Percentiles rank a stretch among this genome's conserved stretches.
phyloP scores from a whole-genome alignment of 2,888 invertebrate species.

The Netelia virgata region DNA sequence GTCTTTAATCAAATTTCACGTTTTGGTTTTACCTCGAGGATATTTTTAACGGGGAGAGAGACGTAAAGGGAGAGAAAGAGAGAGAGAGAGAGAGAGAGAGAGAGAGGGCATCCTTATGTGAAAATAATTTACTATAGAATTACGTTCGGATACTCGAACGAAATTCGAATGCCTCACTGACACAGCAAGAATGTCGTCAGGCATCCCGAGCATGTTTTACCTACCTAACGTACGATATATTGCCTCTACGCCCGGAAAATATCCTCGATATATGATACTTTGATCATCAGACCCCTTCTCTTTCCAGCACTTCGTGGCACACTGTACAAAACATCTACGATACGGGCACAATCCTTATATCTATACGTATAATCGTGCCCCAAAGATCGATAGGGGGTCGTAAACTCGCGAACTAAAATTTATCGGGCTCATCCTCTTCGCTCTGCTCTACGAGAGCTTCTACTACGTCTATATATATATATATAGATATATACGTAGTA shows the following conservation, averaged over 20 bases:
- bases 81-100: too few relatives aligned
- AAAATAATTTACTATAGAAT: too few relatives aligned
- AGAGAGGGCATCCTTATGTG: too few relatives aligned
- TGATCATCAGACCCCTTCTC: conserved; percentile 29
- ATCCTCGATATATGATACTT: conserved; percentile 30
- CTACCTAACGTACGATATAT: conserved; percentile 34
- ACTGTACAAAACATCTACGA: conserved; percentile 22
- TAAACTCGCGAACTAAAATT: conserved; percentile 68
- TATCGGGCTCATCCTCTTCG: conserved; percentile 66
- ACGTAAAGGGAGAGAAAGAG: too few relatives aligned
- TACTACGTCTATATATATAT: conserved; percentile 2
- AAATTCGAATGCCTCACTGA: conserved; percentile 40
- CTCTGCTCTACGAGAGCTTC: conserved; percentile 42
- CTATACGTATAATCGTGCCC: conserved; percentile 5
- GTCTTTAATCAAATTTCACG: too few relatives aligned
- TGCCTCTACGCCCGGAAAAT: conserved; percentile 33
- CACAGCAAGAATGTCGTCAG: conserved; percentile 25
- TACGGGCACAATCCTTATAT: conserved; percentile 11
- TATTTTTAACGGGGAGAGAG: too few relatives aligned
- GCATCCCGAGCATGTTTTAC: conserved; percentile 32
- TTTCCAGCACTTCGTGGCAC: conserved; percentile 7
- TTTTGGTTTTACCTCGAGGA: too few relatives aligned
- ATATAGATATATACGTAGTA: not conserved
- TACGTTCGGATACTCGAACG: not conserved
- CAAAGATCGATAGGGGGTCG: conserved; percentile 67